These are phyloP conservation scores for Sebastolobus altivelis DNA, from an alignment of 2,797 vertebrate genomes.

Conservation along the genomic window DNA sequence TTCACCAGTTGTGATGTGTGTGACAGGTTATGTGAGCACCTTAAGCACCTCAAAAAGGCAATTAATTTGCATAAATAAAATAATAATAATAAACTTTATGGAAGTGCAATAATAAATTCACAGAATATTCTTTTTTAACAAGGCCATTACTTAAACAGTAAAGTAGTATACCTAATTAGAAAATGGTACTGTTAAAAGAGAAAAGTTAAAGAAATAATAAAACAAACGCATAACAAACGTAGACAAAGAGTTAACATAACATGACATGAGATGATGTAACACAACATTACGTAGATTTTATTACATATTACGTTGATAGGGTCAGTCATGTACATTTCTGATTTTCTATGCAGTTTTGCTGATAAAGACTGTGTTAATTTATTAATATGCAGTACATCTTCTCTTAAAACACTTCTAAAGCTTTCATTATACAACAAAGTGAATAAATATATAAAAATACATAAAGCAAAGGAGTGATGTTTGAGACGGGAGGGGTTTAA, in stretches of 20 bases:
- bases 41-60: no score
- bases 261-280: not conserved
- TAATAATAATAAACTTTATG: no score
- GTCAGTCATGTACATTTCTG: not conserved
- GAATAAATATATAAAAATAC: slow-evolving; percentile 1
- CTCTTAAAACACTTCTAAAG: not conserved
- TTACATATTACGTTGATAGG: not conserved
- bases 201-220: not conserved
- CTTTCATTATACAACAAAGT: slow-evolving; percentile 20
- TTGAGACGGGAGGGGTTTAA: not conserved
- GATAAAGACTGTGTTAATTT: not conserved
- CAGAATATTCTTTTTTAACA: not conserved
- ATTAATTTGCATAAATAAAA: no score
- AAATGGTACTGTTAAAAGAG: not conserved
- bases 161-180: not conserved
- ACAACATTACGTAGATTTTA: not conserved
- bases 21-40: no score
- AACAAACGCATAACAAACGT: not conserved
- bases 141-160: not conserved
- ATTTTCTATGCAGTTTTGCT: not conserved
- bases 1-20: no score
- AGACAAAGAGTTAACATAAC: not conserved
- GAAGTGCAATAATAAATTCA: not conserved
- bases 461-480: not conserved
- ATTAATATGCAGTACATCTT: not conserved